phyloP scores from a whole-genome alignment of 1,140 invertebrate species.

The Drosophila pachea region DNA sequence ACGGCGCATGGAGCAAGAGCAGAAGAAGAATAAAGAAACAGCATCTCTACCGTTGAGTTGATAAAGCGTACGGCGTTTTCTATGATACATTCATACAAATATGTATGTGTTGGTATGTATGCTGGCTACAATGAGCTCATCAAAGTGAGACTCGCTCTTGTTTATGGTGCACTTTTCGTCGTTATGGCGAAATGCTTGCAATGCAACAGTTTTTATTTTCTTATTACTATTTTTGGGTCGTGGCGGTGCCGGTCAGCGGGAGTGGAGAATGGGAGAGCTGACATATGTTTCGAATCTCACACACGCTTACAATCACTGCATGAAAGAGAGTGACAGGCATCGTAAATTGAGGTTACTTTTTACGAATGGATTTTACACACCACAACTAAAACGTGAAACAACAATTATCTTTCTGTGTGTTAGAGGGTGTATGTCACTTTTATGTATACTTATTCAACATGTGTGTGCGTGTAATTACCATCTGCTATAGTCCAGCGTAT shows the following conservation, averaged over 20 bases:
- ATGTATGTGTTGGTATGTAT: not conserved
- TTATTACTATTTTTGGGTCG: conserved; percentile 7
- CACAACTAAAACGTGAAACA: conserved; percentile 25
- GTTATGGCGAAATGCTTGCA: conserved; percentile 28
- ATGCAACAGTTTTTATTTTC: conserved; percentile 40
- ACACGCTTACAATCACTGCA: conserved; percentile 4
- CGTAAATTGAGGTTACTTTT: conserved; percentile 40
- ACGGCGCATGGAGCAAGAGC: conserved; percentile 4
- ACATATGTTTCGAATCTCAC: conserved; percentile 45
- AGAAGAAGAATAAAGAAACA: conserved; percentile 9
- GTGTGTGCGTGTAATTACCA: conserved; percentile 81
- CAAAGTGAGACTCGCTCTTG: conserved; percentile 11
- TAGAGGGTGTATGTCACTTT: conserved; percentile 2
- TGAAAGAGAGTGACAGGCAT: conserved; percentile 17
- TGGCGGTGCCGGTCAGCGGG: conserved; percentile 7
- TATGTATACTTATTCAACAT: conserved; percentile 6
- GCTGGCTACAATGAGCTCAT: conserved; percentile 49
- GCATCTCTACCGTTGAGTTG: not conserved
- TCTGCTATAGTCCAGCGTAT: conserved; percentile 94
- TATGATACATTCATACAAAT: conserved; percentile 10
- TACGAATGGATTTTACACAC: conserved; percentile 22
- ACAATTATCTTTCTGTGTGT: conserved; percentile 9
- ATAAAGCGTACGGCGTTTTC: not conserved
- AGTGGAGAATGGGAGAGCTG: conserved; percentile 2
- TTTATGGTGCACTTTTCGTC: conserved; percentile 49